Evolutionary conservation across 2,797 vertebrate genomes (phyloP), one percentile per base, ranked within the genome.

Genomic region (Podargus strigoides): DNA sequence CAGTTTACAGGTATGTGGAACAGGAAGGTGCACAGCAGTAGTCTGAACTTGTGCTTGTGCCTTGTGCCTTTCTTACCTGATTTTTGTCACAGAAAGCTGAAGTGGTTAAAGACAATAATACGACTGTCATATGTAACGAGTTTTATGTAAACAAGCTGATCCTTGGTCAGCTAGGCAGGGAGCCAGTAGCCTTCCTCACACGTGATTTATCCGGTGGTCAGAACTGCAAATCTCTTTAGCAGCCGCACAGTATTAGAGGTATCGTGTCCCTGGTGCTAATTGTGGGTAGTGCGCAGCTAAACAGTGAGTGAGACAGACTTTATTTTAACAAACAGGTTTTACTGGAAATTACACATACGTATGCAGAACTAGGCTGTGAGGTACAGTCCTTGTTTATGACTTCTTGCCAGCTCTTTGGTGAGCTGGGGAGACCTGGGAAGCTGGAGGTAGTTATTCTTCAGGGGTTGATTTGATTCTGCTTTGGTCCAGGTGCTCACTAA

Each of bases 221-320:
- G 92, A 72, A 67, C 28, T 72, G 79, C 83, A 88, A 78, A 89
- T 78, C 86, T 93, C 22, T 92, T 94, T 49, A 89, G 68, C 91
- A 93, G 41, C 68, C 24, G 1, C 49, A 5, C 24, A 28, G 42
- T 50, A 32, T 77, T 87, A 80, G 63, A 85, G 56, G 52, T 41
- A n/a, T 70, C 1, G 0, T 80, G 73, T 87, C 34, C 10, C 68
- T 60, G n/a, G 12, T 85, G 76, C 37, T 83, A 39, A 68, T 14
- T 85, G 64, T 85, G 60, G 74, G 56, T 63, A 60, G 24, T 4
- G 37, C 1, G 1, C 32, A 68, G 70, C 72, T 52, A 7, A 84
- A 56, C 30, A 55, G 30, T 0, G 39, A 82, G 66, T 10, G 37
- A 74, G 49, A 14, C 74, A 84, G 77, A 18, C 24, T 85, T 67